These are phyloP conservation scores for Serranus cabrilla DNA, from an alignment of 2,797 vertebrate species.

Conservation along the genomic window DNA sequence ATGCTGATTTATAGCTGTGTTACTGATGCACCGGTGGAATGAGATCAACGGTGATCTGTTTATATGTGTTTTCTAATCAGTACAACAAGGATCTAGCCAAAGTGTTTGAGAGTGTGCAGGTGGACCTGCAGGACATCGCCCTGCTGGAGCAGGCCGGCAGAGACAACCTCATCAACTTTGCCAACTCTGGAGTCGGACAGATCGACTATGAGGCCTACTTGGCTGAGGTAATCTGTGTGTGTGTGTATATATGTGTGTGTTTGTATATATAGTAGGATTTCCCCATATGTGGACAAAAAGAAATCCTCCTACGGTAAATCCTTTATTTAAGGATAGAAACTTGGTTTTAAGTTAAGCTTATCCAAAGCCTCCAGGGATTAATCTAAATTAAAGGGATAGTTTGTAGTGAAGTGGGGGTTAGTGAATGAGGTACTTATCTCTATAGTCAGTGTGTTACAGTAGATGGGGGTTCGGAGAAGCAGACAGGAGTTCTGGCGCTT, in stretches of 20 bases:
- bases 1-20: neutral
- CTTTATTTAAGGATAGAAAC: neutral
- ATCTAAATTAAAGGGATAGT: too few relatives aligned
- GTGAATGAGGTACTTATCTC: too few relatives aligned
- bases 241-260: neutral
- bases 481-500: too few relatives aligned
- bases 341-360: neutral
- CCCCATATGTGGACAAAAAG: neutral
- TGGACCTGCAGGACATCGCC: slow-evolving; percentile 87
- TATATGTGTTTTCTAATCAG: slow-evolving; percentile 74
- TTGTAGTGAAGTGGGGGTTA: too few relatives aligned
- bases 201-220: slow-evolving; percentile 89
- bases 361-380: neutral
- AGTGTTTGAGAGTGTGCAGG: slow-evolving; percentile 86
- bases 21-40: neutral
- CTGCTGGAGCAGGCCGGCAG: slow-evolving; percentile 90
- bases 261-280: neutral
- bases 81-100: slow-evolving; percentile 88
- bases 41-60: neutral
- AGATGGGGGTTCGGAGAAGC: too few relatives aligned
- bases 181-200: slow-evolving; percentile 87
- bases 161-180: slow-evolving; percentile 90
- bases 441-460: too few relatives aligned
- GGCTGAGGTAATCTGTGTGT: slow-evolving; percentile 86
- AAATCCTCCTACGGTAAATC: neutral